phyloP scores from a whole-genome alignment of 2,113 vertebrate species.

The Hepsetus odoe region DNA sequence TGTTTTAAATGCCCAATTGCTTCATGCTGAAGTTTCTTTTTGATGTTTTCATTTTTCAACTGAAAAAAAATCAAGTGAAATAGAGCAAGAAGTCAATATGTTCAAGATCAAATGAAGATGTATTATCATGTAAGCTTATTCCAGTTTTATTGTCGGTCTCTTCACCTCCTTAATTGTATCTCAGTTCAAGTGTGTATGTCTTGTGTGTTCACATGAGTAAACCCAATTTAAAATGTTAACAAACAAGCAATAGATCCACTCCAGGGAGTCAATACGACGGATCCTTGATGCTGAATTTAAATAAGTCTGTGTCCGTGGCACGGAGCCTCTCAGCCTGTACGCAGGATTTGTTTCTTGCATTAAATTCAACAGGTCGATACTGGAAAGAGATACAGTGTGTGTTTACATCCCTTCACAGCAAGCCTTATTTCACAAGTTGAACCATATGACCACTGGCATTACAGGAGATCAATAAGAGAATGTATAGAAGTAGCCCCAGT shows the following conservation, averaged over 20 bases:
- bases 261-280: constrained; percentile 70
- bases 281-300: constrained; percentile 71
- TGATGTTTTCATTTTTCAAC: neutral
- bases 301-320: constrained; percentile 64
- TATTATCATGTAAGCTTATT: neutral
- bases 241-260: constrained; percentile 79
- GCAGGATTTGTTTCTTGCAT: constrained; percentile 67
- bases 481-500: constrained; percentile 57
- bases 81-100: neutral
- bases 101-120: neutral
- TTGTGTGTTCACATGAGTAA: constrained; percentile 69
- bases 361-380: constrained; percentile 77
- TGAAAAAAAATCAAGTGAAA: neutral
- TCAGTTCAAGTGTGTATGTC: constrained; percentile 51
- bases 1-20: too few species aligned
- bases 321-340: constrained; percentile 66
- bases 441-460: constrained; percentile 38
- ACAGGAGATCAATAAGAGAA: constrained; percentile 63
- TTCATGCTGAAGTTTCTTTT: neutral
- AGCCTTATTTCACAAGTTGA: constrained; percentile 52
- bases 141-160: constrained; percentile 9
- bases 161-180: constrained; percentile 47
- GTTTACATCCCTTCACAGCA: constrained; percentile 48
- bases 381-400: constrained; percentile 59
- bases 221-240: constrained; percentile 78